Evolutionary conservation across 1,140 invertebrate genomes (phyloP), one percentile per base, ranked within the genome.

Genomic region (Sipha flava): DNA sequence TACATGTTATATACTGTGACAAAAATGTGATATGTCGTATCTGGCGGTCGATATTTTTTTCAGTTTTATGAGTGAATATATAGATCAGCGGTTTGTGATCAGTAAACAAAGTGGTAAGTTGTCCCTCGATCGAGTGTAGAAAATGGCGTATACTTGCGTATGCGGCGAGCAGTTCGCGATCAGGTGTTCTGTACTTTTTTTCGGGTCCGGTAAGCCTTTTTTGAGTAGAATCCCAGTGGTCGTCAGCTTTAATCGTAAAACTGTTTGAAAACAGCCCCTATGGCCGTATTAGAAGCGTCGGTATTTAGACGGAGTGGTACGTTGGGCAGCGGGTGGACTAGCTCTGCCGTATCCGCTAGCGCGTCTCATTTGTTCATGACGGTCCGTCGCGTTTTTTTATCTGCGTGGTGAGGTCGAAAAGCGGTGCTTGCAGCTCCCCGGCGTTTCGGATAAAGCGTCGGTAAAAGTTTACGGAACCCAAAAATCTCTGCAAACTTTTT

Each of bases 101-200:
- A 5, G 57, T 59, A 3, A 10, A 2, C 0, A 59, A 14, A 1
- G 57, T 59, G 10, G 57, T 59, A 1, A 1, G 1, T 26, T 26
- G 26, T 16, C 26, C 26, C 29, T 59, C 57, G 12, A 59, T 31
- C 0, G 12, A 1, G 57, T 59, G 57, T 7, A 83, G 81, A 81
- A 88, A 88, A 66, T 86, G 84, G 73, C 85, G 83, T 1, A 87
- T 81, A 2, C 83, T 82, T 16, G 81, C 59, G 81, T 87, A 88
- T 29, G 87, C 84, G 0, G 86, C 87, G 2, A 88, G 77, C 1
- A 88, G 81, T 81, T 89, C 87, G 9, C 85, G 75, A 79, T 87
- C 86, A 81, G 85, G 88, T 1, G 85, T 29, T 82, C 83, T 59
- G 75, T 45, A 23, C 43, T 40, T 2, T 62, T 21, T 47, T 82